Evolutionary conservation across 2,113 vertebrate genomes (phyloP).

Genomic region (Paracyprichromis sp.): DNA sequence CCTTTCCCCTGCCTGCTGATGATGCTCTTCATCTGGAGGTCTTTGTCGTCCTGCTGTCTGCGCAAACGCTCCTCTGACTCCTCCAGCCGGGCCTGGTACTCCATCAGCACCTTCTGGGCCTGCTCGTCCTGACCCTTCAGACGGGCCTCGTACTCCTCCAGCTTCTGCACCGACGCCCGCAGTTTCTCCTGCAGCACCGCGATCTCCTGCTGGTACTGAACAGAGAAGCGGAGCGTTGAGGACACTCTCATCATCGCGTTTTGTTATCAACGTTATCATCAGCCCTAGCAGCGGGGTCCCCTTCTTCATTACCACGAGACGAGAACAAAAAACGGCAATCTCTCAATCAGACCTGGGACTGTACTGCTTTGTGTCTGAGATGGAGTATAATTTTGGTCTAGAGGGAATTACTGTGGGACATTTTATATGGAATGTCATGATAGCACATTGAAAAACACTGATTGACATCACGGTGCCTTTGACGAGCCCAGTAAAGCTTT

Average conservation of each 20-base stretch:
- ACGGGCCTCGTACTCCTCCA: constrained; percentile 91
- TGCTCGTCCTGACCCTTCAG: constrained; percentile 96
- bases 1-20: constrained; percentile 85
- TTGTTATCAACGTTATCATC: not conserved
- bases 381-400: not conserved
- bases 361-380: not conserved
- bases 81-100: constrained; percentile 95
- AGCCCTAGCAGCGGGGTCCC: not conserved
- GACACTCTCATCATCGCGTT: not conserved
- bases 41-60: constrained; percentile 97
- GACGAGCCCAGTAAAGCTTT: not conserved
- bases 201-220: constrained; percentile 90
- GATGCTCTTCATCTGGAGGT: constrained; percentile 99
- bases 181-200: constrained; percentile 92
- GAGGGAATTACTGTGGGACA: not conserved
- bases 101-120: constrained; percentile 91
- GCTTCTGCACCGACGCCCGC: constrained; percentile 88
- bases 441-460: not conserved
- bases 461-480: not conserved
- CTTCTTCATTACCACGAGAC: not conserved
- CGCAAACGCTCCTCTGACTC: constrained; percentile 93
- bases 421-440: not conserved
- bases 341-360: not conserved
- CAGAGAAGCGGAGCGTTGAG: not conserved
- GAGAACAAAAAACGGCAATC: not conserved